Conservation (phyloP, 2,797 vertebrate species). For the Saxicola maurus region DNA sequence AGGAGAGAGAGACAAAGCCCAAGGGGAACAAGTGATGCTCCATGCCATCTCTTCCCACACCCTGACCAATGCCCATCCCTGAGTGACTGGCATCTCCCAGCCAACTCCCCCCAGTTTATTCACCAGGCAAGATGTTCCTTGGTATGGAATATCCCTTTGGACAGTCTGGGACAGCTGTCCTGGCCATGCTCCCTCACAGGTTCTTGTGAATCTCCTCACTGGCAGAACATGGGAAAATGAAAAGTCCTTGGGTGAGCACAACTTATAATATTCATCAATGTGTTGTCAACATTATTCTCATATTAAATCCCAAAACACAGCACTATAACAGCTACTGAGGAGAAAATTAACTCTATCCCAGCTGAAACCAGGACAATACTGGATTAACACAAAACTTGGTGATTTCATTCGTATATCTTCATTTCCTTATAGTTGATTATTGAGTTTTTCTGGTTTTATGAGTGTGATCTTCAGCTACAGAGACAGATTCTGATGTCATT, state of each 20-base stretch:
- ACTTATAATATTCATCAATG: background rate
- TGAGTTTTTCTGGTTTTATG: background rate
- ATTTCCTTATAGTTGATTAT: background rate
- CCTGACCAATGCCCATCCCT: background rate
- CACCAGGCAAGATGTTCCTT: accelerated
- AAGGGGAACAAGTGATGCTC: background rate
- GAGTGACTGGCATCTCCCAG: background rate
- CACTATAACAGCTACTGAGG: background rate
- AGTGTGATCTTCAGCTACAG: background rate
- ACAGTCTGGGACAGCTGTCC: background rate
- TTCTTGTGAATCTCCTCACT: background rate
- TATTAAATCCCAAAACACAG: background rate
- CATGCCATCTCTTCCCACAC: accelerated
- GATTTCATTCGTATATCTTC: background rate
- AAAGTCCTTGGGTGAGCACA: background rate
- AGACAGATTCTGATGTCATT: background rate
- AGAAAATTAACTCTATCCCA: background rate
- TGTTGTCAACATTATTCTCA: background rate
- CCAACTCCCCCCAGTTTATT: background rate
- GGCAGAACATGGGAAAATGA: background rate
- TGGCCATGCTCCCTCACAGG: too few species aligned
- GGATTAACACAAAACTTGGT: background rate
- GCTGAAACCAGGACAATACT: background rate
- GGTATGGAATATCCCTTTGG: background rate
- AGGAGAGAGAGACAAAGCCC: background rate